Evolutionary conservation across 2,797 vertebrate genomes (phyloP).

Genomic region (Momotus momota): DNA sequence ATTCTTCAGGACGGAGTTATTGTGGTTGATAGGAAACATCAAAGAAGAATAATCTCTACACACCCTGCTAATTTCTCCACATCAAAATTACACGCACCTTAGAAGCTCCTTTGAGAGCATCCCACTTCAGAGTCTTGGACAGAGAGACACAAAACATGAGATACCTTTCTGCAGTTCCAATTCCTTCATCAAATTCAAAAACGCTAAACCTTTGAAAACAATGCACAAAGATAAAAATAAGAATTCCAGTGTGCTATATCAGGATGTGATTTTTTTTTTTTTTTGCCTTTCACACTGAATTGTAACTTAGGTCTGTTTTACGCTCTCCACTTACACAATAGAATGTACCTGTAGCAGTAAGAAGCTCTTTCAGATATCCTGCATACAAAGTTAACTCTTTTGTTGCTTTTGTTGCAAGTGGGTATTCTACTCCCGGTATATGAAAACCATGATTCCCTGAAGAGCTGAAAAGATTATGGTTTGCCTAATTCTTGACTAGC

Average conservation of each 20-base stretch:
- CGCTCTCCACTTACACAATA: fast-evolving
- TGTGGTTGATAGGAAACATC: constrained; percentile 12
- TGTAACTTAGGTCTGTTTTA: background rate
- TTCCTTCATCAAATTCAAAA: background rate
- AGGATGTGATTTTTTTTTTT: background rate
- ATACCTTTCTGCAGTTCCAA: background rate
- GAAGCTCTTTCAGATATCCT: background rate
- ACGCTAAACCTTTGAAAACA: background rate
- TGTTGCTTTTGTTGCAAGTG: background rate
- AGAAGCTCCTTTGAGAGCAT: background rate
- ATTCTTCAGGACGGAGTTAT: background rate
- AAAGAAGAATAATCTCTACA: background rate
- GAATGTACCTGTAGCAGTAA: background rate
- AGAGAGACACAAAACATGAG: background rate
- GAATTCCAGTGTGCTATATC: background rate
- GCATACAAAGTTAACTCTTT: background rate
- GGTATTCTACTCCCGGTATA: background rate
- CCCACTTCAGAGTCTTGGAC: background rate
- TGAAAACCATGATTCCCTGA: background rate
- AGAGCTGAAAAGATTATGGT: background rate
- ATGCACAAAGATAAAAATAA: background rate
- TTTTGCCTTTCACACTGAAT: background rate
- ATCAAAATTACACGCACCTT: background rate
- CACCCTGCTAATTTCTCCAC: constrained; percentile 10
- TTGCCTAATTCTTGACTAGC: background rate